Evolutionary conservation across 2,113 vertebrate genomes (phyloP), one percentile per base, ranked within the genome.

Genomic region (Xenopus laevis): DNA sequence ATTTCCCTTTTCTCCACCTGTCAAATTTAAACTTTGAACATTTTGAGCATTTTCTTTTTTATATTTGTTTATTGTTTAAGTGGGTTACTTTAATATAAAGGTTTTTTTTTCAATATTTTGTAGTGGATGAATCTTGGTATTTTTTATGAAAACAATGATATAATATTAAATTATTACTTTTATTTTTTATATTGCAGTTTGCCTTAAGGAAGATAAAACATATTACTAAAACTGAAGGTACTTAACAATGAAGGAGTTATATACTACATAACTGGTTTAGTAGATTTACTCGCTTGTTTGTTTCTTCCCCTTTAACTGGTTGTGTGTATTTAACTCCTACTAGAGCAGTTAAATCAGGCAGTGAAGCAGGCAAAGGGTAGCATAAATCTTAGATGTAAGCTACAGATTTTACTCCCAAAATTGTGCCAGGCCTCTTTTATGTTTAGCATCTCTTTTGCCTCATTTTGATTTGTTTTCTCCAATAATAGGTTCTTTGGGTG

Each of bases 401-500:
- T 80, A 65, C 40, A 3, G 52, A 58, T 52, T 53, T 20, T 10
- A n/a, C 69, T 78, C 68, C 63, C 63, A 33, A 79, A 80, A 83
- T 82, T 77, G 68, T 47, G 74, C 80, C 50, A 33, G 5, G 27
- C 70, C 70, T 78, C 83, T 83, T 83, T 85, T 81, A 83, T 73
- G 33, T 74, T 81, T 68, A 71, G 78, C 79, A 60, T 20, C 74
- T 53, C 78, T 71, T 71, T 20, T 58, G 78, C 79, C 78, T 78
- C 79, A 72, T 79, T 81, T 74, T 78, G 80, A 84, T 84, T 81
- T 82, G 81, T 83, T 81, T 77, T 80, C 58, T 13, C 65, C 64
- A 78, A 86, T 82, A 87, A 80, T 78, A 80, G 74, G 23, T 79
- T 78, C 83, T 83, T 83, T 80, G 77, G 59, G 78, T 81, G 79